Conservation (phyloP, 1,140 invertebrate species). For the Tetramorium parvispinum region DNA sequence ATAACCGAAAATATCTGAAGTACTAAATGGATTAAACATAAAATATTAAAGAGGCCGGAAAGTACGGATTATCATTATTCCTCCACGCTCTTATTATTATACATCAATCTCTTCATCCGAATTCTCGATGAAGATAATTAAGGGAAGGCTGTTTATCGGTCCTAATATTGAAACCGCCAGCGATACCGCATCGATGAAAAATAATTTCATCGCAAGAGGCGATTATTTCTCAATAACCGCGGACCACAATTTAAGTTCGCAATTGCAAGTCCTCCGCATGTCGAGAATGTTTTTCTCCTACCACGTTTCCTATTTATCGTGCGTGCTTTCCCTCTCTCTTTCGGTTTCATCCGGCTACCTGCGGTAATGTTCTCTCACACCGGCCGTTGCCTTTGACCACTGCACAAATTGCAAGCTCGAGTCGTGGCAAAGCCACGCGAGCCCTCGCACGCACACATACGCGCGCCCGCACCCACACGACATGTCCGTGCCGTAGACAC, state of each 20-base stretch:
- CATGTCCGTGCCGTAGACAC: constrained; percentile 26
- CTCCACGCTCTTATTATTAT: neutral
- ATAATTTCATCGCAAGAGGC: constrained; percentile 29
- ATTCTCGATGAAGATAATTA: neutral
- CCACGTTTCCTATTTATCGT: neutral
- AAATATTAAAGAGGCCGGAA: neutral
- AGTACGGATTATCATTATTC: neutral
- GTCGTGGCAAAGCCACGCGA: constrained; percentile 59
- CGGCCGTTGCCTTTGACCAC: constrained; percentile 55
- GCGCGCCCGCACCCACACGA: neutral
- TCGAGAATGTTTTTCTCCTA: constrained; percentile 31
- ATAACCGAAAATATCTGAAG: neutral
- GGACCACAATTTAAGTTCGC: constrained; percentile 27
- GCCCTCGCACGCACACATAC: neutral
- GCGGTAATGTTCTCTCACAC: constrained; percentile 56
- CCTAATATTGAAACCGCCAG: constrained; percentile 21
- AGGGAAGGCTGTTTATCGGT: neutral
- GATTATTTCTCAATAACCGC: constrained; percentile 45
- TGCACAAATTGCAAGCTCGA: constrained; percentile 62
- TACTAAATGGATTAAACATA: neutral
- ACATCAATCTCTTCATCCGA: neutral
- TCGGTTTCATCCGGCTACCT: constrained; percentile 46
- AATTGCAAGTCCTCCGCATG: neutral
- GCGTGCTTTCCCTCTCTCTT: constrained; percentile 1
- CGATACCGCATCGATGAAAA: neutral